Percentiles rank a stretch among this genome's conserved stretches.
These are phyloP conservation scores for Beris morrisii DNA, from an alignment of 2,888 invertebrate species.

Conservation along the genomic window DNA sequence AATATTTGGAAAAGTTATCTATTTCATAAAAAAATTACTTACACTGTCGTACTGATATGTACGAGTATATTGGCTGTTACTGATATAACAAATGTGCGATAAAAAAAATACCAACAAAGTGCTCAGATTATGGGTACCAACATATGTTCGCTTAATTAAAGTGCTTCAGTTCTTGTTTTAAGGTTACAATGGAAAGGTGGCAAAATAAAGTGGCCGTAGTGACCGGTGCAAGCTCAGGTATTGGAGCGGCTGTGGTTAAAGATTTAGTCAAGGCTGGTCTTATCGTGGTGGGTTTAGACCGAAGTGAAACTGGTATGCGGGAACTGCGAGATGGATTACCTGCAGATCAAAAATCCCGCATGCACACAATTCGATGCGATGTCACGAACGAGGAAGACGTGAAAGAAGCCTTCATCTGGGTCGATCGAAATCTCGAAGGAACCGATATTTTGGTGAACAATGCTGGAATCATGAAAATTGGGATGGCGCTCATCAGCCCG, in stretches of 20 bases:
- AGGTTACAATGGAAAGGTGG: constrained; percentile 54
- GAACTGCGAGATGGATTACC: constrained; percentile 45
- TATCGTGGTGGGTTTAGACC: constrained; percentile 61
- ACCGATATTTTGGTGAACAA: constrained; percentile 50
- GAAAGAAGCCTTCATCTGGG: constrained; percentile 58
- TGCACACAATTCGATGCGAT: constrained; percentile 55
- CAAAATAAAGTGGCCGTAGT: constrained; percentile 64
- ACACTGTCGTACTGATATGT: too few species aligned
- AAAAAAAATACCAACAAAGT: too few species aligned
- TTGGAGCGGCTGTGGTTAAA: constrained; percentile 54
- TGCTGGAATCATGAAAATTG: constrained; percentile 47
- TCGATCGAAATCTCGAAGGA: constrained; percentile 45
- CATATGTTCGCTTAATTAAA: too few species aligned
- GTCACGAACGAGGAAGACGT: constrained; percentile 60
- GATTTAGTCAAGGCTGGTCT: constrained; percentile 59
- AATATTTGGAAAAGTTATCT: too few species aligned
- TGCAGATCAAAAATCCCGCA: constrained; percentile 40
- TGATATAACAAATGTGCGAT: too few species aligned
- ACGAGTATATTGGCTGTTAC: too few species aligned
- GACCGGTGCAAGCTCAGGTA: constrained; percentile 58
- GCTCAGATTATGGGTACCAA: too few species aligned
- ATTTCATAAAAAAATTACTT: too few species aligned
- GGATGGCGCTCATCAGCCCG: constrained; percentile 21
- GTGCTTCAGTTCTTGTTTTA: too few species aligned
- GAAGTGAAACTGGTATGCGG: constrained; percentile 55